phyloP scores from a whole-genome alignment of 2,888 invertebrate genomes.

The Agriopis leucophaearia region DNA sequence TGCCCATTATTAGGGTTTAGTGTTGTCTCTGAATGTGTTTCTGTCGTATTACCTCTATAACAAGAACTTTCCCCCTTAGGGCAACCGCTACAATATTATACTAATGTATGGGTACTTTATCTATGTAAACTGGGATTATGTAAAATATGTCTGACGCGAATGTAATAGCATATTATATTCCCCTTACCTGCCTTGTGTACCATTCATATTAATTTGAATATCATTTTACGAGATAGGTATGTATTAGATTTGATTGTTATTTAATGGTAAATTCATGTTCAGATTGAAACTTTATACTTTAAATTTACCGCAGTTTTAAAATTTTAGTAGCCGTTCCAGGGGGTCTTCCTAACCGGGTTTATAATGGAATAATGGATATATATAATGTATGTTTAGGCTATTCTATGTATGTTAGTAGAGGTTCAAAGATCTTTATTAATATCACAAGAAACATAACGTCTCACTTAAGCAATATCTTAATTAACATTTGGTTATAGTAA shows the following conservation, averaged over 20 bases:
- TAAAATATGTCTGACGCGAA: slow-evolving; percentile 38
- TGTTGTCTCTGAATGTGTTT: neutral
- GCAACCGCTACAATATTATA: slow-evolving; percentile 28
- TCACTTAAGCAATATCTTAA: too few species aligned
- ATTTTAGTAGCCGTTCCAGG: too few species aligned
- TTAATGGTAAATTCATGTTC: slow-evolving; percentile 23
- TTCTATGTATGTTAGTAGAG: too few species aligned
- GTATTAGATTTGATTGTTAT: slow-evolving; percentile 30
- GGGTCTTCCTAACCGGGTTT: too few species aligned
- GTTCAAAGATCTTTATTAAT: too few species aligned
- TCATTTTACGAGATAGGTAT: slow-evolving; percentile 32
- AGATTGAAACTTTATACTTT: neutral
- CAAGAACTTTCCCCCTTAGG: slow-evolving; percentile 21
- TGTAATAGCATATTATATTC: slow-evolving; percentile 44
- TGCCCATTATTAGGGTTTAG: neutral
- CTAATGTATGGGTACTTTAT: slow-evolving; percentile 36
- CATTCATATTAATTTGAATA: slow-evolving; percentile 43
- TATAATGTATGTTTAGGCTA: too few species aligned
- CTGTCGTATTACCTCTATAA: slow-evolving; percentile 4
- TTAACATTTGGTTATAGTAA: too few species aligned
- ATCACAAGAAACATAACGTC: too few species aligned
- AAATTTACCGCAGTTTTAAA: neutral
- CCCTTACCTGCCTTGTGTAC: slow-evolving; percentile 40
- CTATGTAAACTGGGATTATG: slow-evolving; percentile 41
- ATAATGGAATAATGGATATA: too few species aligned